Evolutionary conservation across 2,888 invertebrate species (phyloP), one percentile per base, ranked within the genome.

Genomic region (Aquatica leii): DNA sequence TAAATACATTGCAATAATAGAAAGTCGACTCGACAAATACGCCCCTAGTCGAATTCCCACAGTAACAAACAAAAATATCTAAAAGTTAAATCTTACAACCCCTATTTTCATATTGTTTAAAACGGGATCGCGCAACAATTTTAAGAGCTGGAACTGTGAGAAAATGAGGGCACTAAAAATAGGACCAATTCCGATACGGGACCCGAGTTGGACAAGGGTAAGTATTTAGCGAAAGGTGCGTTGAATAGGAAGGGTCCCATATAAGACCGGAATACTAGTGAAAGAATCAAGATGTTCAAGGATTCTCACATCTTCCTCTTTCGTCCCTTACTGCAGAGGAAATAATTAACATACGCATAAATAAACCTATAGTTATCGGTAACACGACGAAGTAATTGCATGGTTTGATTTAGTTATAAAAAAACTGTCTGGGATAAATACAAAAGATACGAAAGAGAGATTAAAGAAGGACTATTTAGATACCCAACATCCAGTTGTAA

Each of bases 161-260:
- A 67, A 67, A 65, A 64, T 65, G 12, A 57, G 61, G 61, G 58
- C 56, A 59, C 21, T n/a, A 1, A 15, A 43, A 61, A 65, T 65
- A 53, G 48, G 62, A 43, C 65, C 46, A 67, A 70, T 70, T 69
- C 70, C 70, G 63, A 68, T 68, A 65, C 52, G 70, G 70, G 70
- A 59, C 69, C 59, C 48, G 15, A 20, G 21, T 34, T 62, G 59
- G 66, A 67, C 66, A 59, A 58, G 60, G 64, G 59, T 57, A 56
- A 62, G 54, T 53, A 31, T 20, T 48, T 46, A 48, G 58, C 62
- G 40, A 35, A 41, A 41, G 51, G 18, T 43, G 56, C n/a, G 31
- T 37, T 56, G 52, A 24, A 60, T 50, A 15, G 41, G 52, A 55
- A 64, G 66, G 66, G 68, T 63, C 67, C 61, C 63, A 59, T 58